Conservation (phyloP, 2,888 invertebrate genomes). For the Orthosia gracilis region DNA sequence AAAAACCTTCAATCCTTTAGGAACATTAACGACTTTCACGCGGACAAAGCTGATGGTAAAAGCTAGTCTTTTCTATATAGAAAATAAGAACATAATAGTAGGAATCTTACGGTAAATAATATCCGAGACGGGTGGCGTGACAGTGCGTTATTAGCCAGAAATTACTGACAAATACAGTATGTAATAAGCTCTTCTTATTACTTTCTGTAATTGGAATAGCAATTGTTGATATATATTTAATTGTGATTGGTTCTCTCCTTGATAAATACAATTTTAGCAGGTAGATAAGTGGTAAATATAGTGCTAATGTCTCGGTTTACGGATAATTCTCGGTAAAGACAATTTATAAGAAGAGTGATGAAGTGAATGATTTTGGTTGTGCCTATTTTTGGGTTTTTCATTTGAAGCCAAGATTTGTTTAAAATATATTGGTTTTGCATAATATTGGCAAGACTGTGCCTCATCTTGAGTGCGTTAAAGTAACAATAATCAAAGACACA, state of each 20-base stretch:
- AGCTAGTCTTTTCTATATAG: background rate
- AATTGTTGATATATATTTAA: slow-evolving; percentile 12
- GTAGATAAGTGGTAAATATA: background rate
- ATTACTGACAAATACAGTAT: slow-evolving; percentile 38
- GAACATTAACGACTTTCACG: background rate
- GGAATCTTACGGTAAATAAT: slow-evolving; percentile 20
- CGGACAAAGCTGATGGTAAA: background rate
- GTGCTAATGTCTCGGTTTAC: too few species aligned
- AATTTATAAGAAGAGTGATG: too few species aligned
- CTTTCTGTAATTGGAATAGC: slow-evolving; percentile 28
- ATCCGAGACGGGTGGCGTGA: slow-evolving; percentile 16
- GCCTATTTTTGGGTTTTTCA: too few species aligned
- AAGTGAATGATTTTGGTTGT: too few species aligned
- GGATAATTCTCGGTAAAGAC: too few species aligned
- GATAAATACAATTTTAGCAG: slow-evolving; percentile 3
- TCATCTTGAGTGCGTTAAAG: too few species aligned
- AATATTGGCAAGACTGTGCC: too few species aligned
- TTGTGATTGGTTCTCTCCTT: slow-evolving; percentile 16
- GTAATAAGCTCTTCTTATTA: slow-evolving; percentile 44
- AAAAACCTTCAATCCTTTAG: too few species aligned
- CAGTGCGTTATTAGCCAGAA: slow-evolving; percentile 37
- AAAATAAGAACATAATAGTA: background rate
- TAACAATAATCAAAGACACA: too few species aligned
- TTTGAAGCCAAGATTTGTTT: too few species aligned
- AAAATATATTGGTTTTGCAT: too few species aligned